Conservation (phyloP, 2,797 vertebrate species). For the Siniperca undulata region DNA sequence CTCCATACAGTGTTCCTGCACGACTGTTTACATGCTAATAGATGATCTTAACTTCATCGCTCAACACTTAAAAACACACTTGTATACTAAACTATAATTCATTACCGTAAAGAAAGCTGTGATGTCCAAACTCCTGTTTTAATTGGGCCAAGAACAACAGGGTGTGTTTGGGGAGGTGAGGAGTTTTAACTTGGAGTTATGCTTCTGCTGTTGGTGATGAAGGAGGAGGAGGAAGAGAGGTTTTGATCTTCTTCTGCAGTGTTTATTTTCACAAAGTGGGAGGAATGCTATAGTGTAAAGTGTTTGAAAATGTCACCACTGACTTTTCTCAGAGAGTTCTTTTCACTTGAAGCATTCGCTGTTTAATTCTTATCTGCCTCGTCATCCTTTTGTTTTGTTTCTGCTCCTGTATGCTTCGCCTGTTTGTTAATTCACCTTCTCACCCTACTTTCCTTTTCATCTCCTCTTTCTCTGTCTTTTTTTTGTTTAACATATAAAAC, state of each 20-base stretch:
- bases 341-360: not conserved
- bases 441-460: not conserved
- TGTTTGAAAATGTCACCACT: slow-evolving; percentile 21
- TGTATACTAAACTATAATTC: not conserved
- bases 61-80: not conserved
- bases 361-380: slow-evolving; percentile 1
- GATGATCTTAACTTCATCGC: not conserved
- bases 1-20: not conserved
- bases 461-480: not conserved
- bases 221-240: not conserved
- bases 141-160: slow-evolving; percentile 26
- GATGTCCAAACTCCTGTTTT: not conserved
- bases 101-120: not conserved
- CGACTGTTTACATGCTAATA: not conserved
- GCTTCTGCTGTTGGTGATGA: slow-evolving; percentile 14
- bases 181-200: not conserved
- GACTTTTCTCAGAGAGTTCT: slow-evolving; percentile 17
- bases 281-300: slow-evolving; percentile 7
- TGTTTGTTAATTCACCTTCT: not conserved
- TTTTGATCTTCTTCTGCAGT: slow-evolving; percentile 25
- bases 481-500: not conserved
- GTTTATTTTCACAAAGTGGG: slow-evolving; percentile 46
- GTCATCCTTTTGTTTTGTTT: not conserved
- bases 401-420: not conserved
- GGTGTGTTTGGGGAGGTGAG: slow-evolving; percentile 19